Conservation (phyloP, 1,140 invertebrate genomes). For the Drosophila parvula region DNA sequence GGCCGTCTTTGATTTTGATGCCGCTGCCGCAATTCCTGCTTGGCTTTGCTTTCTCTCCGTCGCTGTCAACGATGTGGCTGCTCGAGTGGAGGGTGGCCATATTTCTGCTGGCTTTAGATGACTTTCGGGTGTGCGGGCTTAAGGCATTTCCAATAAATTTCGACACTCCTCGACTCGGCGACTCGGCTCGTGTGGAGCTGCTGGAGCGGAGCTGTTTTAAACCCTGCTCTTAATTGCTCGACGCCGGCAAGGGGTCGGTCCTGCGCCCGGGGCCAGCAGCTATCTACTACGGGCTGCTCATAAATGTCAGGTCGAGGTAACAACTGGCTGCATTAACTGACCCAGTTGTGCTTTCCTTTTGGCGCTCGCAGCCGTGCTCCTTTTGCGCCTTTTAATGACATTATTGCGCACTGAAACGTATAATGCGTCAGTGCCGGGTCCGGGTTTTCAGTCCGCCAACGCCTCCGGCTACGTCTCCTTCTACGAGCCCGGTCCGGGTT, state of each 20-base stretch:
- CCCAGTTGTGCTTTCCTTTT: constrained; percentile 64
- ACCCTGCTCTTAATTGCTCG: constrained; percentile 66
- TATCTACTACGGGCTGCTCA: constrained; percentile 49
- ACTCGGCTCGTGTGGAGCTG: constrained; percentile 33
- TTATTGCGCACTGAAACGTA: constrained; percentile 76
- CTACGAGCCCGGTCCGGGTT: not conserved
- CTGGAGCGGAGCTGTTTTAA: constrained; percentile 45
- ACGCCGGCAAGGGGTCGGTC: constrained; percentile 46
- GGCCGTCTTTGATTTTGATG: constrained; percentile 79
- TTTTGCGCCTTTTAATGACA: constrained; percentile 68
- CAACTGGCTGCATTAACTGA: constrained; percentile 78
- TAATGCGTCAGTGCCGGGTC: constrained; percentile 67
- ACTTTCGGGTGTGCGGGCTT: constrained; percentile 53
- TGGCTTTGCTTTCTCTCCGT: constrained; percentile 60
- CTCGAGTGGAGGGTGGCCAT: constrained; percentile 35
- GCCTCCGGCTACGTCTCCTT: constrained; percentile 8
- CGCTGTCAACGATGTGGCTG: constrained; percentile 37
- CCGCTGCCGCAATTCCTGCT: constrained; percentile 65
- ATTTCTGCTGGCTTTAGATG: constrained; percentile 54
- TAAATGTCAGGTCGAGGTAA: constrained; percentile 73
- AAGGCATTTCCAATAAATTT: constrained; percentile 69
- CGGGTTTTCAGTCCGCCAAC: constrained; percentile 26
- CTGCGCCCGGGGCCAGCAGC: constrained; percentile 5
- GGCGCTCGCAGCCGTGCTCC: constrained; percentile 25
- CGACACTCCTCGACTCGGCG: constrained; percentile 47